Percentiles rank a stretch among this genome's conserved stretches.
Conservation (phyloP, 2,888 invertebrate genomes). For the Oligia fasciuncula region DNA sequence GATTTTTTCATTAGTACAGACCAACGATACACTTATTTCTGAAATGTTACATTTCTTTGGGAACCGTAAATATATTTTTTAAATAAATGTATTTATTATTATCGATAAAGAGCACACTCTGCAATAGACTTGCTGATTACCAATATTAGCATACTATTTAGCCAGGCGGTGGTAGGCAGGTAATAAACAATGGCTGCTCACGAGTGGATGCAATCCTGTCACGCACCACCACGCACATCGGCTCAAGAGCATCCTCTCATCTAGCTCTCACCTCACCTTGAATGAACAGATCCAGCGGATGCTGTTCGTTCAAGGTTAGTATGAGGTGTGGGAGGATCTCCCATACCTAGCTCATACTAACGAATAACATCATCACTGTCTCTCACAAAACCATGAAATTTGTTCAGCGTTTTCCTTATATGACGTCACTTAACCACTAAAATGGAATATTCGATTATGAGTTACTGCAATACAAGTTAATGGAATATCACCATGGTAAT, state of each 20-base stretch:
- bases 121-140: not conserved
- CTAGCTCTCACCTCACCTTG: conserved; percentile 43
- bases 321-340: not conserved
- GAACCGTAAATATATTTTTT: not conserved
- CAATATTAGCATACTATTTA: not conserved
- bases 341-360: not conserved
- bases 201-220: conserved; percentile 25
- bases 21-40: not conserved
- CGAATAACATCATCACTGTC: not conserved
- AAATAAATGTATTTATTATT: not conserved
- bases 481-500: conserved; percentile 9
- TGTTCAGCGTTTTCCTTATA: conserved; percentile 42
- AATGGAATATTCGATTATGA: conserved; percentile 14
- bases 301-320: not conserved
- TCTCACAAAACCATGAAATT: conserved; percentile 13
- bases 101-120: too few species aligned
- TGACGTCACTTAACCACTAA: conserved; percentile 31
- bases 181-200: not conserved
- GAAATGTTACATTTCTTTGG: not conserved
- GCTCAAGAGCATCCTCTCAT: conserved; percentile 17
- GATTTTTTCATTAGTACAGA: too few species aligned
- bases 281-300: not conserved
- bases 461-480: conserved; percentile 6
- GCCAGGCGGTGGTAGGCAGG: too few species aligned
- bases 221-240: not conserved